Conservation (phyloP, 2,888 invertebrate genomes). For the Pycnomerus fuliginosus region DNA sequence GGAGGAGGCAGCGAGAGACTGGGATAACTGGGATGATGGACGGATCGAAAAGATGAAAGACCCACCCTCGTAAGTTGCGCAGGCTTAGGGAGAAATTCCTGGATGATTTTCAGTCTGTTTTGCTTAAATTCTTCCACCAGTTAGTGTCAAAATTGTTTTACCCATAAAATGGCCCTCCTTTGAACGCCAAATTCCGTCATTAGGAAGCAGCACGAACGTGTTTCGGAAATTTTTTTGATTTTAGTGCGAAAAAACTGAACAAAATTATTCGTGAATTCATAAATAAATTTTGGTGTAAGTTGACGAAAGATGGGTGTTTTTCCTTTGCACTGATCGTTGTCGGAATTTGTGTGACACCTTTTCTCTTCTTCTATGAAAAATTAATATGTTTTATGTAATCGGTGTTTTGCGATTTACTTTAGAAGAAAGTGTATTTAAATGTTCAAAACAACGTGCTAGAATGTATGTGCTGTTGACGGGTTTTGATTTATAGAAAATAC, state of each 20-base stretch:
- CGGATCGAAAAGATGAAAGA: conserved; percentile 33
- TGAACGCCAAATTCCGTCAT: too few relatives aligned
- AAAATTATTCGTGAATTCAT: conserved; percentile 48
- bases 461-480: conserved; percentile 22
- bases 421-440: too few relatives aligned
- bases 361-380: conserved; percentile 29
- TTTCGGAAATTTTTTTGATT: too few relatives aligned
- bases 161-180: too few relatives aligned
- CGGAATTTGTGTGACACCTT: conserved; percentile 34
- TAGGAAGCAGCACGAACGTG: too few relatives aligned
- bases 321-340: conserved; percentile 47
- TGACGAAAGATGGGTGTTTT: conserved; percentile 23
- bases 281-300: conserved; percentile 48
- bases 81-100: conserved; percentile 13
- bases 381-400: conserved; percentile 14
- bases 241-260: conserved; percentile 36
- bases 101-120: conserved; percentile 27
- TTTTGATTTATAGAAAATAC: conserved; percentile 20
- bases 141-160: conserved; percentile 6
- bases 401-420: conserved; percentile 15
- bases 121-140: conserved; percentile 28
- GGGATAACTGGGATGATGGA: conserved; percentile 24
- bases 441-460: conserved; percentile 20
- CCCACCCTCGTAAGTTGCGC: conserved; percentile 27
- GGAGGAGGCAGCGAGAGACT: conserved; percentile 38